Percentiles rank a stretch among this genome's conserved stretches.
Evolutionary conservation across 2,113 vertebrate species (phyloP).

Genomic region (Phalacrocorax carbo): DNA sequence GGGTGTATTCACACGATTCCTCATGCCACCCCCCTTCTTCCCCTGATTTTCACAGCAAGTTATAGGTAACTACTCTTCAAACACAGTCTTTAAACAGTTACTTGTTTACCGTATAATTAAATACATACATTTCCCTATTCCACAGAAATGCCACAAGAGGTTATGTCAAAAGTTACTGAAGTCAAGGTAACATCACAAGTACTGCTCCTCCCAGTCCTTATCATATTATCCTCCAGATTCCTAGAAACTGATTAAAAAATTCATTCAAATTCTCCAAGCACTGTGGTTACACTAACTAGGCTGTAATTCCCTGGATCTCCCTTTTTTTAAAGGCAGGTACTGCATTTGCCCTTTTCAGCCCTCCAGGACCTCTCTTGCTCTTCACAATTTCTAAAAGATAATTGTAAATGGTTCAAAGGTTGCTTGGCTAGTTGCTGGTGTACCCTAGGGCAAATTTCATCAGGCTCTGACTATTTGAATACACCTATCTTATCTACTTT

Average conservation of each 20-base stretch:
- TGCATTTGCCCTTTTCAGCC: slow-evolving; percentile 13
- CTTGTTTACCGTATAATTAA: neutral
- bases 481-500: slow-evolving; percentile 56
- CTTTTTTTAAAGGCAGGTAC: neutral
- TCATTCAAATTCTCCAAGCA: neutral
- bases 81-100: neutral
- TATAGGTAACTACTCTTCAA: neutral
- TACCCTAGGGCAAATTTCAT: slow-evolving; percentile 64
- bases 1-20: slow-evolving; percentile 23
- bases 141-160: neutral
- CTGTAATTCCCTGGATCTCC: neutral
- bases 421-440: slow-evolving; percentile 50
- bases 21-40: neutral
- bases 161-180: neutral
- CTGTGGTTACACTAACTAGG: neutral
- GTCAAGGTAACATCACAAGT: neutral
- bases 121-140: neutral
- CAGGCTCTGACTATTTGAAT: slow-evolving; percentile 53
- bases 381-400: slow-evolving; percentile 43
- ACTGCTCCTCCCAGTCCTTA: neutral
- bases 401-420: slow-evolving; percentile 67
- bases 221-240: neutral
- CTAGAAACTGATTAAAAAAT: slow-evolving; percentile 29
- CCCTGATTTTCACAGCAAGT: neutral
- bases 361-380: slow-evolving; percentile 32